phyloP scores from a whole-genome alignment of 2,888 invertebrate genomes.

The Diachrysia chrysitis region DNA sequence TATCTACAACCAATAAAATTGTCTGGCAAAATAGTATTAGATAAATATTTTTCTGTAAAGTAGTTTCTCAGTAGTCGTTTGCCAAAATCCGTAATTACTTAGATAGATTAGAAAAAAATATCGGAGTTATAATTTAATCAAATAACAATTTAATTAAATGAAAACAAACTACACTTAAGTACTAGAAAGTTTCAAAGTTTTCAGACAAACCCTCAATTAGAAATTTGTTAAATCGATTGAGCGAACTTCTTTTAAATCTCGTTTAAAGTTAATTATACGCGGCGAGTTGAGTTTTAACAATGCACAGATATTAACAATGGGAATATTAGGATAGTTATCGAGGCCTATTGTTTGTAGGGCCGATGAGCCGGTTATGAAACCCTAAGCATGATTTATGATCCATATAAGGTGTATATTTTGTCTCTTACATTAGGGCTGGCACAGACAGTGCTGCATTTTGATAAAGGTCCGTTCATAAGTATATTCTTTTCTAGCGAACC shows the following conservation, averaged over 20 bases:
- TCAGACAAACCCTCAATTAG: constrained; percentile 29
- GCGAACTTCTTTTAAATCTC: constrained; percentile 30
- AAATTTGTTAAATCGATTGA: constrained; percentile 32
- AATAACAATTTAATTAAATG: neutral
- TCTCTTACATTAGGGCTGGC: neutral
- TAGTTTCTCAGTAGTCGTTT: no score
- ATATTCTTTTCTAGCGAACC: no score
- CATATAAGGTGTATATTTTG: constrained; percentile 22
- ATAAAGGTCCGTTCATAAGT: neutral
- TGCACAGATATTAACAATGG: constrained; percentile 32
- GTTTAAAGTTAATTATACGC: constrained; percentile 42
- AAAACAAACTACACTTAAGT: neutral
- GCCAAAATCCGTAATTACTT: no score
- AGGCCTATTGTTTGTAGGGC: constrained; percentile 42
- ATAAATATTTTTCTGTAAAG: no score
- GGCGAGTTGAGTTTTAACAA: constrained; percentile 42
- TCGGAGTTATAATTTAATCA: neutral
- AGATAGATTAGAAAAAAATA: neutral
- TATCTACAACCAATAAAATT: no score
- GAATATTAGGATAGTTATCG: constrained; percentile 44
- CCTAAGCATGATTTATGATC: constrained; percentile 41
- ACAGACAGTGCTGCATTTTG: neutral
- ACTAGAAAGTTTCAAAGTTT: constrained; percentile 13
- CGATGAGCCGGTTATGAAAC: constrained; percentile 20
- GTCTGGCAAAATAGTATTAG: no score